Evolutionary conservation across 2,113 vertebrate species (phyloP), one percentile per base, ranked within the genome.

Genomic region (Anser brachyrhynchus): DNA sequence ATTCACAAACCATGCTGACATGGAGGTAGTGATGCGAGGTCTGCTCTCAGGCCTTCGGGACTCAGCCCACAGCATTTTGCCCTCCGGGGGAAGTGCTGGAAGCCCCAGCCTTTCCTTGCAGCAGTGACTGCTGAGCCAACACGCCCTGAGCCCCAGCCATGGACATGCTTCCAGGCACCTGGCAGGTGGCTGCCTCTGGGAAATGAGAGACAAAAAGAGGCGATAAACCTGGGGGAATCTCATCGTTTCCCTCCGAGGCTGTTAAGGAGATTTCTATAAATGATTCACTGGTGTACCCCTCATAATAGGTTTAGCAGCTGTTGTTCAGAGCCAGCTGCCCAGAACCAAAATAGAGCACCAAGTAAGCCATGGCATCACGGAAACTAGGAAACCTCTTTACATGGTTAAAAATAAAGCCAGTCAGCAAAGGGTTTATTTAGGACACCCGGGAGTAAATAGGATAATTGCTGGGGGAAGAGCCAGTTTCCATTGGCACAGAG

Each of bases 361-460:
- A 64, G 71, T 33, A 91, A 92, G 67, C 58, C 82, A 28, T 10
- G 33, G 69, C 74, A 2, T 93, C 95, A 96, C 0, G 81, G 96
- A 96, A 96, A 96, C 66, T 4, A 22, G 89, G 93, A 97, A 96
- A 94, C 95, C 84, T 95, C 96, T 87, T 97, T 91, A 44, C 14
- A 1, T 18, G 59, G 92, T 74, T 96, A 91, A 96, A 94, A 96
- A 96, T 96, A 97, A 95, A 83, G 46, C 52, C 87, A 93, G 87
- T 33, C 23, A 69, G 88, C 76, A 44, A n/a, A 66, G 89, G 2
- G 0, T 67, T 91, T 77, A 73, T 93, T 95, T 92, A 76, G 91
- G 89, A 73, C 20, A 5, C 54, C 33, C 57, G 41, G 67, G 78
- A 87, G 77, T 4, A 73, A 83, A 69, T 67, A 10, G 10, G 94